Conservation (phyloP, 2,888 invertebrate species). For the Microctonus aethiopoides region DNA sequence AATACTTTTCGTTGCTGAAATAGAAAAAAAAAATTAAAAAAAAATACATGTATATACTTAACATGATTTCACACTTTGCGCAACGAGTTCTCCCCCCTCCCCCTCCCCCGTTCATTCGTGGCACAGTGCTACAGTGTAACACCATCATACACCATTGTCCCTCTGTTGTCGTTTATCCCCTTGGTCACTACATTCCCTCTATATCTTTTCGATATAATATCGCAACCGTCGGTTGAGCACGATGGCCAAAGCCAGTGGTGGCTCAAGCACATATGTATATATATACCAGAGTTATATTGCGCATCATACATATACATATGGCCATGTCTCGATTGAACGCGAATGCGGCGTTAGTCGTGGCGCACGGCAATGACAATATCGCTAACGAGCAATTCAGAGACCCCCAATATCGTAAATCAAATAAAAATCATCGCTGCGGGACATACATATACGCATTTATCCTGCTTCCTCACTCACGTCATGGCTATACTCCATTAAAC, state of each 20-base stretch:
- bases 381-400: constrained; percentile 59
- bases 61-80: constrained; percentile 19
- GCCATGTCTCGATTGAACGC: constrained; percentile 45
- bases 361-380: constrained; percentile 57
- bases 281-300: not conserved
- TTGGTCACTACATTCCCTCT: not conserved
- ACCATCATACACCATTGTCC: no score
- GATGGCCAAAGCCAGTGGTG: not conserved
- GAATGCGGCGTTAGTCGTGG: constrained; percentile 24
- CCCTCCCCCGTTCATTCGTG: no score
- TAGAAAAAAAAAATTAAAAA: not conserved
- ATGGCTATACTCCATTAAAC: constrained; percentile 33
- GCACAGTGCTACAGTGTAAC: no score
- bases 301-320: not conserved
- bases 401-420: constrained; percentile 46
- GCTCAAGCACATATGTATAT: not conserved
- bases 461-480: not conserved
- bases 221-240: constrained; percentile 4
- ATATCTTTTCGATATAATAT: not conserved
- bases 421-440: constrained; percentile 43
- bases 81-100: constrained; percentile 13
- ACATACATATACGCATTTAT: constrained; percentile 4
- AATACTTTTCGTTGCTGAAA: not conserved
- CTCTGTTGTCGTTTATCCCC: not conserved
- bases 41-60: not conserved